Percentiles rank a stretch among this genome's conserved stretches.
These are phyloP conservation scores for Cercopithecus neglectus DNA, from an alignment of 2,797 vertebrate genomes.

Conservation along the genomic window DNA sequence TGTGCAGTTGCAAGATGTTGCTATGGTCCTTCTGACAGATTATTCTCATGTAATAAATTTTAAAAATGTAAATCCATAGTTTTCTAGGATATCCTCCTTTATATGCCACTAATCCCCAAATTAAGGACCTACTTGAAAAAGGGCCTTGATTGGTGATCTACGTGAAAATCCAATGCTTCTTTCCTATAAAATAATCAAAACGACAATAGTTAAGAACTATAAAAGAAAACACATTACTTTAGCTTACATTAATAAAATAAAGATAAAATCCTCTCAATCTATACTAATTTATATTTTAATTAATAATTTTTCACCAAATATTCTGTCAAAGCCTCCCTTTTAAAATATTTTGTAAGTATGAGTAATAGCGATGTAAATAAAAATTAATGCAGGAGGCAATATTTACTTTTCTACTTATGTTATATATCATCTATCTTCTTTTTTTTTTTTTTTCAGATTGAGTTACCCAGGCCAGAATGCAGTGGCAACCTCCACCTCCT, in stretches of 20 bases:
- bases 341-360: neutral
- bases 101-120: neutral
- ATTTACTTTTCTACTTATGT: neutral
- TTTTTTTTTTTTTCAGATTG: neutral
- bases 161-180: conserved; percentile 92
- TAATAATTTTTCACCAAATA: conserved; percentile 29
- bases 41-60: neutral
- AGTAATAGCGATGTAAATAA: neutral
- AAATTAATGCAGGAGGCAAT: neutral
- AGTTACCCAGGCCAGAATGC: neutral
- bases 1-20: neutral
- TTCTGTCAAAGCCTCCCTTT: neutral
- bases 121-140: conserved; percentile 91
- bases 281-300: neutral
- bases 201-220: conserved; percentile 1
- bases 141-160: conserved; percentile 92
- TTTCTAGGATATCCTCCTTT: neutral
- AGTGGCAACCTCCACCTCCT: too few species aligned
- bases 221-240: neutral
- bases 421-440: neutral
- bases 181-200: conserved; percentile 85
- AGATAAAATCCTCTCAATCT: neutral
- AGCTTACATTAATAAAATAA: neutral
- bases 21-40: neutral
- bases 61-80: neutral